These are phyloP conservation scores for Rhodinocichla rosea DNA, from an alignment of 2,113 vertebrate genomes.

Conservation along the genomic window DNA sequence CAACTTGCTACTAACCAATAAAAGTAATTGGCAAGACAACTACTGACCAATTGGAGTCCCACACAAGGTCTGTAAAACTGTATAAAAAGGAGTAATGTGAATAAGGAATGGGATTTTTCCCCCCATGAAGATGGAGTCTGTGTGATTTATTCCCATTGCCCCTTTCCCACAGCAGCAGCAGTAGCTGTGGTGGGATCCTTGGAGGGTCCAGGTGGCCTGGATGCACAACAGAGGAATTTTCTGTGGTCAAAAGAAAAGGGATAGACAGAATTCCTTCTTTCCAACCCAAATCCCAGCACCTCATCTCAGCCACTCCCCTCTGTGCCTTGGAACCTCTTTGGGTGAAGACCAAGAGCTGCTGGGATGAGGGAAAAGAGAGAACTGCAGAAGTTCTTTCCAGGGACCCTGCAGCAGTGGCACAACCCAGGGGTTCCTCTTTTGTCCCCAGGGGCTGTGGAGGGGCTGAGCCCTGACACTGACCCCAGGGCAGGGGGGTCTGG, in stretches of 20 bases:
- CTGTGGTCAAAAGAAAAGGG: background rate
- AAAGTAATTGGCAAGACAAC: background rate
- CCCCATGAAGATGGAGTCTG: background rate
- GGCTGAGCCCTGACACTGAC: background rate
- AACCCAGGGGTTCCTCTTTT: background rate
- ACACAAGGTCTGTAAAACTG: background rate
- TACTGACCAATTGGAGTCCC: background rate
- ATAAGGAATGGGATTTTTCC: background rate
- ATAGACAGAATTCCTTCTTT: background rate
- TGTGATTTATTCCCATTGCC: background rate
- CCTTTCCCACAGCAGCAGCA: background rate
- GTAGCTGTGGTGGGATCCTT: background rate
- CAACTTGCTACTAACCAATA: background rate
- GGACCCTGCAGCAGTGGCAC: background rate
- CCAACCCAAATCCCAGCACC: background rate
- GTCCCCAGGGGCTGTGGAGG: background rate
- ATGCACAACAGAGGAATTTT: rapidly evolving
- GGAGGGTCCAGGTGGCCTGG: background rate
- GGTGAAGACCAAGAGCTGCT: background rate
- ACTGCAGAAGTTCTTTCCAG: background rate
- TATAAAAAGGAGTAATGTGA: background rate
- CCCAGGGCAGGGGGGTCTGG: background rate
- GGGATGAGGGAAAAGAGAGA: background rate
- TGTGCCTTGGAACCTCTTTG: background rate
- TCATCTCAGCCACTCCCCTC: background rate